Evolutionary conservation across 2,888 invertebrate species (phyloP), one percentile per base, ranked within the genome.

Genomic region (Bembecia ichneumoniformis): DNA sequence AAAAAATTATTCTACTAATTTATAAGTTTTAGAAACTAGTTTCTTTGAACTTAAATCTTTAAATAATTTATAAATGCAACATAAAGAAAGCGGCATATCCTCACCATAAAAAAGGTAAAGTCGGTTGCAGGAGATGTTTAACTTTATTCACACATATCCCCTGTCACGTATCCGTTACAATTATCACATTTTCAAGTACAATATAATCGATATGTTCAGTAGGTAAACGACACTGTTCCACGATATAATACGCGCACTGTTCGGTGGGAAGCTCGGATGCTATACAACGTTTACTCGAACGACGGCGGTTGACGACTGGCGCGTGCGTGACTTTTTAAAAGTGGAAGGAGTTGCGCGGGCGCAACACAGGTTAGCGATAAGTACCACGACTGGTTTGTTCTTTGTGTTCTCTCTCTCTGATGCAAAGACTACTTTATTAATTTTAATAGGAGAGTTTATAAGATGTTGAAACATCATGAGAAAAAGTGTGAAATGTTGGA

Each of bases 281-380:
- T 3, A 2, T n/a, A 62, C 66, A 66, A 14, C 10, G 11, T 44
- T n/a, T 44, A 15, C 59, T 57, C 69, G 59, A 65, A 61, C 56
- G 66, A 60, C 76, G 77, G 59, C 66, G 58, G 61, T 60, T 68
- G 71, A 72, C 67, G 83, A 76, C 78, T 82, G 79, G 76, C 76
- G 47, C 48, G 49, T 48, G 50, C 46, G 46, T 48, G 53, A 49
- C 45, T 53, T 45, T 13, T 43, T 16, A 35, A 17, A 43, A 43
- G 47, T 47, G 47, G 46, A 46, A 49, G 51, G 43, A 48, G 43
- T 58, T 58, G 59, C 61, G 58, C 28, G 34, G 14, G 62, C 66
- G 28, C 28, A 28, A 28, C 28, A 64, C 68, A 70, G 68, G 70
- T 71, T 71, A 63, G 61, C 44, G 49, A 53, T 64, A 68, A 64